phyloP scores from a whole-genome alignment of 2,113 vertebrate genomes.

The Hippocampus comes region DNA sequence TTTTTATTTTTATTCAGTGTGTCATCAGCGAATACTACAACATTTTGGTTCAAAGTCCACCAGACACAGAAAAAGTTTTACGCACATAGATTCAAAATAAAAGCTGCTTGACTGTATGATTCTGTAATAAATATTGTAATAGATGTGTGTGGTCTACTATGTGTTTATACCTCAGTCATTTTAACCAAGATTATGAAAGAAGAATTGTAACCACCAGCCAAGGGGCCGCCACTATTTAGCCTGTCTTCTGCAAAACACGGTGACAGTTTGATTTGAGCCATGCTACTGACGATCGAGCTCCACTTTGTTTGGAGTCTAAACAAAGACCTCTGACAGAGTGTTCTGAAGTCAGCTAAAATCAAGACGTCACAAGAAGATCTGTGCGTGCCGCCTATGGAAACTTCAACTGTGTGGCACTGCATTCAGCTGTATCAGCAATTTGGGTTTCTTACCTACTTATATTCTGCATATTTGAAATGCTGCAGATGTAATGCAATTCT shows the following conservation, averaged over 20 bases:
- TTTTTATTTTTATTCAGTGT: neutral
- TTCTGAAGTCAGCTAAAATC: slow-evolving; percentile 12
- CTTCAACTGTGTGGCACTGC: neutral
- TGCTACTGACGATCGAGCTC: slow-evolving; percentile 18
- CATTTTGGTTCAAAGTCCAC: neutral
- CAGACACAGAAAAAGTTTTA: neutral
- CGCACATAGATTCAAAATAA: neutral
- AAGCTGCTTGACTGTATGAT: neutral
- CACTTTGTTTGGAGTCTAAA: slow-evolving; percentile 58
- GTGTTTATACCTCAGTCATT: slow-evolving; percentile 19
- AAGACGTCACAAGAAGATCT: slow-evolving; percentile 5
- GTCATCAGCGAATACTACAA: neutral
- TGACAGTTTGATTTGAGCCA: slow-evolving; percentile 23
- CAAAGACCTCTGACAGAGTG: slow-evolving; percentile 24
- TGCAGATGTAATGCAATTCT: neutral
- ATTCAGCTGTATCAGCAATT: neutral
- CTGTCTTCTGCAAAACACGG: slow-evolving; percentile 41
- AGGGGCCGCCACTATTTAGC: slow-evolving; percentile 51
- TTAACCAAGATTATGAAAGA: neutral
- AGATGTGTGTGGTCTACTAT: neutral
- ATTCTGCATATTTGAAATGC: neutral
- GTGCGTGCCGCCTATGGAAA: slow-evolving; percentile 2
- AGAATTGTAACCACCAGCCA: slow-evolving; percentile 7
- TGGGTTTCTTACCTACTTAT: neutral
- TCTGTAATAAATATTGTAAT: neutral